Evolutionary conservation across 2,888 invertebrate species (phyloP), one percentile per base, ranked within the genome.

Genomic region (Dryobotodes eremita): DNA sequence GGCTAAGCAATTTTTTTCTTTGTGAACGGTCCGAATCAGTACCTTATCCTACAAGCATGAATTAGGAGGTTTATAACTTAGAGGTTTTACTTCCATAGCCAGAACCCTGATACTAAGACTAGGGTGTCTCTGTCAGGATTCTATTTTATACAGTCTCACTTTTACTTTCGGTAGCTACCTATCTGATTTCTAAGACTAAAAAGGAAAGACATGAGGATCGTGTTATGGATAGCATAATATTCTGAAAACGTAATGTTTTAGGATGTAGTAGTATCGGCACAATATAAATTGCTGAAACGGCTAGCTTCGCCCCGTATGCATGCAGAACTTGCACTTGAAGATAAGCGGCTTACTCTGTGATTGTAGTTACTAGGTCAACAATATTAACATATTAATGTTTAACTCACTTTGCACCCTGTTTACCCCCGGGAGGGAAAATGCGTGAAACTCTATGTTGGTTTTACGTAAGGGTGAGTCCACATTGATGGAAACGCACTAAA

Each of bases 331-430:
- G 69, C 69, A 75, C 10, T 82, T 20, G 5, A 69, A 78, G 84
- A 82, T 82, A 84, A 82, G 79, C 73, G 55, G 78, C 65, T 84
- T 74, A 74, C 66, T 84, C 66, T 62, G 73, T 84, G 79, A 82
- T 84, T 74, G 71, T 68, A 74, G 70, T 73, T 70, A 57, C 72
- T 73, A 42, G 79, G 73, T 74, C 82, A 84, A 79, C 79, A 82
- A 71, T 84, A 82, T 84, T 84, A 82, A 74, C 84, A 82, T 84
- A 74, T 82, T 82, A 79, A 84, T 84, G 79, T 50, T 57, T 26
- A 71, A 70, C 73, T 73, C n/a, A 78, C 42, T 84, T 66, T 55
- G 64, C 70, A 50, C 72, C 11, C 64, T 73, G 79, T 57, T 73
- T 66, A 73, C 72, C 42, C 55, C 42, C 11, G 36, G 55, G 31